Evolutionary conservation across 2,797 vertebrate genomes (phyloP), one percentile per base, ranked within the genome.

Genomic region (Gobio occitaniae): DNA sequence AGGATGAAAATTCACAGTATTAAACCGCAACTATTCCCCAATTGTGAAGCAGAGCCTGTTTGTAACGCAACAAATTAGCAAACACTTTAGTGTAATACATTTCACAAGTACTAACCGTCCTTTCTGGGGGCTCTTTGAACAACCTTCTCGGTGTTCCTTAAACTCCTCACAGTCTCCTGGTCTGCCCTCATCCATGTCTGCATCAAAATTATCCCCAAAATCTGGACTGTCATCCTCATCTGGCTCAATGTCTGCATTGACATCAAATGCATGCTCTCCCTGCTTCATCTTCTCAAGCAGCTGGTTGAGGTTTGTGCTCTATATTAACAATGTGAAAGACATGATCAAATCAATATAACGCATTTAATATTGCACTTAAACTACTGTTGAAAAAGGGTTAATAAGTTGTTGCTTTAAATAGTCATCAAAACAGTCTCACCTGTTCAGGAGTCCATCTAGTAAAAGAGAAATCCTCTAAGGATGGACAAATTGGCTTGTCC

Each of bases 281-380:
- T 94, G 96, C 91, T 95, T 96, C 90, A 98, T 96, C 90, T 96
- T 98, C 76, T 98, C 98, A 89, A 98, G 81, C 70, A 98, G 92
- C 84, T 96, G 96, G 3, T 95, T 96, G 84, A 96, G 96, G 4
- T 95, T 97, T 86, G 95, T 94, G 3, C 95, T 96, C 98, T 99
- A 84, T 0, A 78, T 48, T 78, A 10, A 36, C 16, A 80, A 21
- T 50, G 41, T 21, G 44, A 66, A 65, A 50, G 41, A 78, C 29
- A 25, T 0, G 17, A 56, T 8, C 50, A 76, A 6, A 56, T 38
- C 52, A 38, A 13, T 76, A 15, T 56, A 76, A 76, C 32, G 38
- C 50, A 56, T 11, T 38, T 54, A 38, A 56, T 9, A 38, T 38
- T 7, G 2, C 72, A 54, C 8, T 38, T 36, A 75, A 6, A 3